Evolutionary conservation across 2,113 vertebrate genomes (phyloP), one percentile per base, ranked within the genome.

Genomic region (Montifringilla adamsi): DNA sequence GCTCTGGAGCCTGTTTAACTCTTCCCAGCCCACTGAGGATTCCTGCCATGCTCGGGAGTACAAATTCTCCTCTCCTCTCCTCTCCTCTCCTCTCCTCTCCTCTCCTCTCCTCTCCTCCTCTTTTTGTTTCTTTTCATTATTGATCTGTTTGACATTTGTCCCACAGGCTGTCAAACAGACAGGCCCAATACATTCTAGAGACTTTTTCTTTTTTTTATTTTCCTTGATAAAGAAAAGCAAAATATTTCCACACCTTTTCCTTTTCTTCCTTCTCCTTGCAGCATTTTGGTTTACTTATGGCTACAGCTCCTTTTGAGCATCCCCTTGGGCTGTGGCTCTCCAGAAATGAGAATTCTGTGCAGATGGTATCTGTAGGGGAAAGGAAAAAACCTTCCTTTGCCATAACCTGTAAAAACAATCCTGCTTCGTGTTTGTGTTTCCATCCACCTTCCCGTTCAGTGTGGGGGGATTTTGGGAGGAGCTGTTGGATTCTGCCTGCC

Each of bases 261-360:
- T 9, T 23, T 13, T 12, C 52, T 28, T 50, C 15, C 27, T 13
- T 66, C 33, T 6, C 13, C 58, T 68, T 79, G 15, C 69, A 84
- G 15, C 52, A 15, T 50, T 85, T 85, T 83, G 60, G 47, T 64
- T 95, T 92, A 55, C 76, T 92, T 90, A 92, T 52, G 31, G 10
- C 86, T 93, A 11, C 80, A 60, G 83, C 76, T 84, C 80, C 87
- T 80, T 91, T n/a, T 23, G 82, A 94, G 92, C 82, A 83, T 94
- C 79, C 94, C 91, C 55, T 21, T 93, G 87, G 93, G 91, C 78
- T 66, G 85, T 31, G 27, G 62, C 79, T 95, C 82, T 93, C 92
- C 74, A 94, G 84, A 90, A 94, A 95, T 88, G 72, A 95, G 87
- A 69, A 22, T 94, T 64, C 52, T 86, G 72, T 69, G 55, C 79